Percentiles rank a stretch among this genome's conserved stretches.
These are phyloP conservation scores for Thryonomys swinderianus DNA, from an alignment of 2,113 vertebrate genomes.

Conservation along the genomic window DNA sequence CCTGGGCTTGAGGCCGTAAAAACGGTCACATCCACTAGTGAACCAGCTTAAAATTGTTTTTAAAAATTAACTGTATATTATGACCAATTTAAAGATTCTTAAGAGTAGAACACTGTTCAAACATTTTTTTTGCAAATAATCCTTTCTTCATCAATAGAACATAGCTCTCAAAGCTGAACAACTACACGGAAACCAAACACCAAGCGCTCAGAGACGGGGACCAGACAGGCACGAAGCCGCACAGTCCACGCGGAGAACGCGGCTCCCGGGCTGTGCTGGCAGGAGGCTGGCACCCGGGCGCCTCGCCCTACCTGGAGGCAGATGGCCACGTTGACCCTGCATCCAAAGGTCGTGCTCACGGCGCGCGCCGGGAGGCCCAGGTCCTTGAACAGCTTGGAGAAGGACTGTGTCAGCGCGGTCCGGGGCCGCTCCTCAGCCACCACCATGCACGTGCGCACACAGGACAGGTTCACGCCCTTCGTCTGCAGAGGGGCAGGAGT, in stretches of 20 bases:
- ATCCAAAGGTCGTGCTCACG: constrained; percentile 98
- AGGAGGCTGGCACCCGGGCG: background rate
- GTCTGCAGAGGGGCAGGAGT: constrained; percentile 81
- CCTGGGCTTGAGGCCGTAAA: background rate
- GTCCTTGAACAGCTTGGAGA: constrained; percentile 98
- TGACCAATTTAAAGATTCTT: constrained; percentile 19
- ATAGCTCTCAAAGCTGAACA: background rate
- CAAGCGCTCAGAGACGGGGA: background rate
- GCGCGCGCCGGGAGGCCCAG: constrained; percentile 95
- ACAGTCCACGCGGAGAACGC: background rate
- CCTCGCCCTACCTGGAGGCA: constrained; percentile 94
- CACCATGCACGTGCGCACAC: constrained; percentile 98
- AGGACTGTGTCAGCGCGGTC: constrained; percentile 94
- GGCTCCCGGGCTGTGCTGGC: background rate
- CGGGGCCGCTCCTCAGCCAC: constrained; percentile 97
- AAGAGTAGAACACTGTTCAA: background rate
- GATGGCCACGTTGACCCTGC: constrained; percentile 96
- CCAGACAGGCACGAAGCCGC: background rate
- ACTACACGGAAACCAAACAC: background rate
- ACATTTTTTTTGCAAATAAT: background rate
- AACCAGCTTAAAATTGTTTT: background rate
- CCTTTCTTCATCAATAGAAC: background rate
- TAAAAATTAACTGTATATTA: background rate
- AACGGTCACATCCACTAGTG: background rate
- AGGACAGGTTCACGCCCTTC: constrained; percentile 95